Percentiles rank a stretch among this genome's conserved stretches.
phyloP scores from a whole-genome alignment of 2,113 vertebrate genomes.

The Seriola quinqueradiata region DNA sequence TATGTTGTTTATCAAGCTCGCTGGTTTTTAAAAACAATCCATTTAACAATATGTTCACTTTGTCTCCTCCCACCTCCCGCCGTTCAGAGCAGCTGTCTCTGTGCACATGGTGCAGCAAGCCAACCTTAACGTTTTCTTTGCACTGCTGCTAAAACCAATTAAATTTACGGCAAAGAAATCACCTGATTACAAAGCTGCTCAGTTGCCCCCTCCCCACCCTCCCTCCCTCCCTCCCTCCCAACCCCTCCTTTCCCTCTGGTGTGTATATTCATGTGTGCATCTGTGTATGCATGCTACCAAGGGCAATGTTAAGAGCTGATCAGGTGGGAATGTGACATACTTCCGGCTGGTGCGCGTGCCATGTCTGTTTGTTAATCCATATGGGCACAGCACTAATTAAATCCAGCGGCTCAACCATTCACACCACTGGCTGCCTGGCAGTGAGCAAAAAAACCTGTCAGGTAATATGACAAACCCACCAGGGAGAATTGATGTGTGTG shows the following conservation, averaged over 20 bases:
- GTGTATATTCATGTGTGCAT: constrained; percentile 67
- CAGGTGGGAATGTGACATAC: constrained; percentile 76
- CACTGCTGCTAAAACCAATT: constrained; percentile 81
- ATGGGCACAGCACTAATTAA: constrained; percentile 81
- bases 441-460: constrained; percentile 62
- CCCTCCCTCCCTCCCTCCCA: neutral
- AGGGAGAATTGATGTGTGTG: constrained; percentile 39
- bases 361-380: constrained; percentile 74
- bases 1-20: constrained; percentile 68
- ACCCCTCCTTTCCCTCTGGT: constrained; percentile 43
- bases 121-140: constrained; percentile 79
- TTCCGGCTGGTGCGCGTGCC: constrained; percentile 51
- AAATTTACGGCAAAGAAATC: constrained; percentile 77
- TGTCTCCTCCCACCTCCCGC: constrained; percentile 52
- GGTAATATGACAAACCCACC: constrained; percentile 74
- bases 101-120: constrained; percentile 69
- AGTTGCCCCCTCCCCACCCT: neutral
- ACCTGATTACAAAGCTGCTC: constrained; percentile 73
- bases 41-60: constrained; percentile 72
- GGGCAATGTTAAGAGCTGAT: constrained; percentile 70
- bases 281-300: constrained; percentile 58
- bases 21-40: constrained; percentile 69
- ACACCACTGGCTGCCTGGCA: constrained; percentile 74
- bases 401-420: constrained; percentile 76
- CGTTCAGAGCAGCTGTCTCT: constrained; percentile 77